Conservation (phyloP, 2,888 invertebrate genomes). For the Cepaea hortensis region DNA sequence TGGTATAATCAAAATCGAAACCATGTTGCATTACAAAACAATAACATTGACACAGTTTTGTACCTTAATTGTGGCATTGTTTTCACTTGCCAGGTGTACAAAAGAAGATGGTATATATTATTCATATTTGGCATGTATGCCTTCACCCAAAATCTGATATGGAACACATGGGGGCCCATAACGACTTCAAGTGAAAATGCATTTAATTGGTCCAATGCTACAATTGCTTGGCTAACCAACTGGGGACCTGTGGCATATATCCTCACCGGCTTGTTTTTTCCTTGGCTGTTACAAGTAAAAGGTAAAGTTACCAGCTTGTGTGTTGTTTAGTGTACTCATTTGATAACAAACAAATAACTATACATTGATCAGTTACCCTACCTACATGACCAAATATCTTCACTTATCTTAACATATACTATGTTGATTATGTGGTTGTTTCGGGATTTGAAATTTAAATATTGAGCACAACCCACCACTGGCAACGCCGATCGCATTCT, state of each 20-base stretch:
- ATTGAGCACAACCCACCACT: too few species aligned
- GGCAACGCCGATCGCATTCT: too few species aligned
- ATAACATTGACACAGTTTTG: background rate
- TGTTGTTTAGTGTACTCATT: background rate
- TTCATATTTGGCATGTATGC: conserved; percentile 47
- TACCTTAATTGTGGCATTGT: too few species aligned
- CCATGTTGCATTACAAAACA: background rate
- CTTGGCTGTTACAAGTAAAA: conserved; percentile 57
- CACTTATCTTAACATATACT: too few species aligned
- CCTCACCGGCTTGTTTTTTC: conserved; percentile 47
- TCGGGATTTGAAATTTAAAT: too few species aligned
- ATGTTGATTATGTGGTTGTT: too few species aligned
- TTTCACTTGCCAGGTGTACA: conserved; percentile 43
- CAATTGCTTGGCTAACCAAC: conserved; percentile 52
- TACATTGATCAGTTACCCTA: too few species aligned
- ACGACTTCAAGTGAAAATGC: conserved; percentile 47
- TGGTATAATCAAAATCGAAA: too few species aligned
- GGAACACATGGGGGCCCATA: conserved; percentile 56
- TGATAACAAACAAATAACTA: too few species aligned
- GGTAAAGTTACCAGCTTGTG: conserved; percentile 42
- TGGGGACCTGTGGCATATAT: conserved; percentile 55
- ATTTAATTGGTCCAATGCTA: conserved; percentile 53
- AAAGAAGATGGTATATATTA: conserved; percentile 54
- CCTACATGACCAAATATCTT: too few species aligned
- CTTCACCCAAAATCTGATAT: conserved; percentile 48